phyloP scores from a whole-genome alignment of 2,113 vertebrate genomes.

The Acrocephalus arundinaceus region DNA sequence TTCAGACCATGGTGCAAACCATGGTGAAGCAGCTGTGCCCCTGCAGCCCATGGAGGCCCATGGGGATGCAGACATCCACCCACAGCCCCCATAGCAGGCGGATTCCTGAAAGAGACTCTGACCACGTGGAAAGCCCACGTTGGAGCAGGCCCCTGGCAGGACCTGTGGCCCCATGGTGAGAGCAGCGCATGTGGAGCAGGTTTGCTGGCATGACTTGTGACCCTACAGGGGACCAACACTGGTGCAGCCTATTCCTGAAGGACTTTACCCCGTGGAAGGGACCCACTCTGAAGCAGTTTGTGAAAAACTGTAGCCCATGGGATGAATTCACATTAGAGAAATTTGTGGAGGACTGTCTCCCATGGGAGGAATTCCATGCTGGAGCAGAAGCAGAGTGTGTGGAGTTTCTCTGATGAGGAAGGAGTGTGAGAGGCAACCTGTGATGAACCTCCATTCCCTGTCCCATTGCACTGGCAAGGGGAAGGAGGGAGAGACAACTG shows the following conservation, averaged over 20 bases:
- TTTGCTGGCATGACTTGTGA: neutral
- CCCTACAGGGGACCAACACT: neutral
- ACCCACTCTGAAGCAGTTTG: neutral
- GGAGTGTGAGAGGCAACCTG: neutral
- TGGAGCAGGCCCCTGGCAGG: neutral
- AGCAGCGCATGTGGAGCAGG: neutral
- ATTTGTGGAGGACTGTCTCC: neutral
- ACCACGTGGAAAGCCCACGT: rapidly evolving
- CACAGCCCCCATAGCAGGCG: neutral
- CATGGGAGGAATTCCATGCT: neutral
- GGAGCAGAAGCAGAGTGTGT: neutral
- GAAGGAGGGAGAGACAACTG: neutral
- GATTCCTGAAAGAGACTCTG: neutral
- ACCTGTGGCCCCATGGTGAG: no score
- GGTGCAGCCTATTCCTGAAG: neutral
- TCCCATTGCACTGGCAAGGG: neutral
- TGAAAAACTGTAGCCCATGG: neutral
- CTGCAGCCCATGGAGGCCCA: neutral
- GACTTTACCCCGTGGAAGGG: neutral
- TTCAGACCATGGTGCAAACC: neutral
- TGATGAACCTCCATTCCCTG: neutral
- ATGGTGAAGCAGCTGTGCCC: neutral
- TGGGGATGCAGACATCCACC: neutral
- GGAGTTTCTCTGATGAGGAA: neutral
- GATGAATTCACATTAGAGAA: neutral